Evolutionary conservation across 1,140 invertebrate species (phyloP).

Genomic region (Leptinotarsa undecemlineata): DNA sequence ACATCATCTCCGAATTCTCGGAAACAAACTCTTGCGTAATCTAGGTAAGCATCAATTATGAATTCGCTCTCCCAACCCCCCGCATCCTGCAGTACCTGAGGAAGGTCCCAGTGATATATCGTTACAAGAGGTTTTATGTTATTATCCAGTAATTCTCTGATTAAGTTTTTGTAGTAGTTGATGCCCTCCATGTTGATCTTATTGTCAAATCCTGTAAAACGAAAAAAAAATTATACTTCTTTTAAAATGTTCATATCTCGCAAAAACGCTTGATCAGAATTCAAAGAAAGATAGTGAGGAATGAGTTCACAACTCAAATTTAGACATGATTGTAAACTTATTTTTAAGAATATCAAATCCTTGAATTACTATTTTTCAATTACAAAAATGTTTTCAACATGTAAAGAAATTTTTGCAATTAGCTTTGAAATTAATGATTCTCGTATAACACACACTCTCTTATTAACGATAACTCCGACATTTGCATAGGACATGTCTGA

Average conservation of each 20-base stretch:
- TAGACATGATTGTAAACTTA: too few species aligned
- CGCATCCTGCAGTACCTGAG: constrained; percentile 63
- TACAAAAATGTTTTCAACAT: too few species aligned
- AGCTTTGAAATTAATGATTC: background rate
- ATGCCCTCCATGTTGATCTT: constrained; percentile 63
- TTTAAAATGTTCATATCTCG: too few species aligned
- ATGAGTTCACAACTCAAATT: background rate
- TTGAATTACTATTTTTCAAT: too few species aligned
- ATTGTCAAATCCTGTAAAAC: constrained; percentile 49
- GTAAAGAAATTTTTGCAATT: background rate
- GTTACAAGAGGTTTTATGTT: constrained; percentile 67
- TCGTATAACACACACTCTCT: background rate
- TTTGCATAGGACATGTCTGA: too few species aligned
- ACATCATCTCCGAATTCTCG: constrained; percentile 38
- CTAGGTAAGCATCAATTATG: constrained; percentile 45
- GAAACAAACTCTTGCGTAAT: constrained; percentile 44
- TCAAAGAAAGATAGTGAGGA: background rate
- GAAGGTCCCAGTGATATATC: constrained; percentile 74
- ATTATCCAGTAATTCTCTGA: constrained; percentile 60
- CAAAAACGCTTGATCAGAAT: too few species aligned
- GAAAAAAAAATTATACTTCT: constrained; percentile 44
- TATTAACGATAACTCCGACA: too few species aligned
- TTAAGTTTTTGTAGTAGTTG: constrained; percentile 62
- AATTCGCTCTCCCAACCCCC: constrained; percentile 49
- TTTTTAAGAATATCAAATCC: too few species aligned